These are phyloP conservation scores for Chrysolina haemoptera DNA, from an alignment of 2,888 invertebrate genomes.

Conservation along the genomic window DNA sequence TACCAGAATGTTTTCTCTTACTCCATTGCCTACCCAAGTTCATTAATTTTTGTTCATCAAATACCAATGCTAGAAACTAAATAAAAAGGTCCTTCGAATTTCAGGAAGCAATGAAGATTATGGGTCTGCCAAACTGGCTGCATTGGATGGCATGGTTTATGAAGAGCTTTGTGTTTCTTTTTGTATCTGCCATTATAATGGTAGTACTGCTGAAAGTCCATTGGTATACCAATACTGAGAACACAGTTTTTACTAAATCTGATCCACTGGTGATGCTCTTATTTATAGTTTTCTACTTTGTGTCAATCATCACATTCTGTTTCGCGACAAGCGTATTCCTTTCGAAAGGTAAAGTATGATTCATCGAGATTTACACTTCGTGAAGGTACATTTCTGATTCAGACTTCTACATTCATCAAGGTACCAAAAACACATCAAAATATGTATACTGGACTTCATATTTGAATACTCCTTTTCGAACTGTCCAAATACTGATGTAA, in stretches of 20 bases:
- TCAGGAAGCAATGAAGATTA: slow-evolving; percentile 90
- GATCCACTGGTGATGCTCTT: slow-evolving; percentile 79
- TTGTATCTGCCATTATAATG: slow-evolving; percentile 75
- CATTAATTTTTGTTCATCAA: too few relatives aligned
- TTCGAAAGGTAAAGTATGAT: slow-evolving; percentile 76
- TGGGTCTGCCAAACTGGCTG: slow-evolving; percentile 88
- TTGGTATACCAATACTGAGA: slow-evolving; percentile 65
- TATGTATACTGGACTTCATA: too few relatives aligned
- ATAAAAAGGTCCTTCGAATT: too few relatives aligned
- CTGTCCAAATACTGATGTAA: too few relatives aligned
- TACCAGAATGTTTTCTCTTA: too few relatives aligned
- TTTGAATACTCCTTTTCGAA: too few relatives aligned
- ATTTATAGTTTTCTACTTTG: slow-evolving; percentile 80
- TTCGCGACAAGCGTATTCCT: slow-evolving; percentile 87
- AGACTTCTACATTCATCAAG: too few relatives aligned
- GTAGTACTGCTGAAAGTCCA: slow-evolving; percentile 71
- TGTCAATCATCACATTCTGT: slow-evolving; percentile 82
- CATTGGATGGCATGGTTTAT: slow-evolving; percentile 91
- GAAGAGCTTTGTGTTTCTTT: slow-evolving; percentile 79
- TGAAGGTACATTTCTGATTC: too few relatives aligned
- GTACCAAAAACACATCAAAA: too few relatives aligned
- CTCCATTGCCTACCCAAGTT: too few relatives aligned
- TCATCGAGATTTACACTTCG: not conserved
- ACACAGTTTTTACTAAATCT: slow-evolving; percentile 80
- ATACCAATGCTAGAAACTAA: too few relatives aligned